phyloP scores from a whole-genome alignment of 2,113 vertebrate species.

The Psephotus haematonotus region DNA sequence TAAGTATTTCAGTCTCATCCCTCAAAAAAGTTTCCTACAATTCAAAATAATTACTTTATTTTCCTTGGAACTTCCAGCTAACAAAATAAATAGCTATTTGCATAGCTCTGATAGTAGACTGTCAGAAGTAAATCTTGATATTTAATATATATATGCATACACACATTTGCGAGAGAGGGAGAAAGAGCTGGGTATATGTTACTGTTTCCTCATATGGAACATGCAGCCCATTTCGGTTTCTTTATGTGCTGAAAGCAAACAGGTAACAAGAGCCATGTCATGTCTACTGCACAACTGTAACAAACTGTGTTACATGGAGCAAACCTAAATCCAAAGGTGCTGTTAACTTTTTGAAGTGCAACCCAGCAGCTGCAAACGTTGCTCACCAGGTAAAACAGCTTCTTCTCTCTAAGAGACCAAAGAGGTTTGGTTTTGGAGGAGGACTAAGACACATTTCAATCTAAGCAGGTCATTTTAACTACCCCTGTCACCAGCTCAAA shows the following conservation, averaged over 20 bases:
- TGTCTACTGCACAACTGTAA: neutral
- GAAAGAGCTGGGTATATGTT: neutral
- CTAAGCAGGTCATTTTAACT: neutral
- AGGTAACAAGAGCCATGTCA: neutral
- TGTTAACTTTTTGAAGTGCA: neutral
- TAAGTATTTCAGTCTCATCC: neutral
- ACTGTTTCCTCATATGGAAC: neutral
- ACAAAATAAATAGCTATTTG: neutral
- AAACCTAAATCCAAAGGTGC: neutral
- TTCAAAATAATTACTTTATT: neutral
- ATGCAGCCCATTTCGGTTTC: neutral
- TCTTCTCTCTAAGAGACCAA: neutral
- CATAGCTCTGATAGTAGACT: neutral
- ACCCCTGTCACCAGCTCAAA: neutral
- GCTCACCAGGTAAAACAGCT: neutral
- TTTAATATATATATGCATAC: neutral
- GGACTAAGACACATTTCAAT: neutral
- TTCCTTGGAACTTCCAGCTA: neutral
- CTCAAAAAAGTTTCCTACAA: neutral
- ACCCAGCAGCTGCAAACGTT: neutral
- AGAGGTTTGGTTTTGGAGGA: neutral
- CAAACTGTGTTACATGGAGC: neutral
- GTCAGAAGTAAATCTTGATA: neutral
- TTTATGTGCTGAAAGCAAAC: neutral
- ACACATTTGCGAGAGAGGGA: neutral